phyloP scores from a whole-genome alignment of 2,888 invertebrate genomes.

The Griposia aprilina region DNA sequence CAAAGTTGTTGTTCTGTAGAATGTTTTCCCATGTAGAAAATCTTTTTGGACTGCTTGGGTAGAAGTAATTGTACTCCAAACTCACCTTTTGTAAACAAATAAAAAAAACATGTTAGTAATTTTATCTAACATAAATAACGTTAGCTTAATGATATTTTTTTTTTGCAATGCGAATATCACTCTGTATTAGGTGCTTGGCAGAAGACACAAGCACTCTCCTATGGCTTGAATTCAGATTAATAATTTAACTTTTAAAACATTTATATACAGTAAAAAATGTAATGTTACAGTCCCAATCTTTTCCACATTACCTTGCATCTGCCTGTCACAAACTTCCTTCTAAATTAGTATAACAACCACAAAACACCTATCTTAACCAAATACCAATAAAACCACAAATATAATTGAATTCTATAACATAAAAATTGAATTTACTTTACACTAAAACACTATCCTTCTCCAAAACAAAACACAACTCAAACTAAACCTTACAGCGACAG shows the following conservation, averaged over 20 bases:
- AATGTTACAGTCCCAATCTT: neutral
- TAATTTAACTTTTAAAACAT: neutral
- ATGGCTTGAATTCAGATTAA: neutral
- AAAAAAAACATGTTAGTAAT: neutral
- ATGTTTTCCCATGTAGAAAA: conserved; percentile 8
- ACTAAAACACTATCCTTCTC: neutral
- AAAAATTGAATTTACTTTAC: conserved; percentile 5
- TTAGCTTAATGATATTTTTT: too few relatives aligned
- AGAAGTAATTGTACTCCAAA: neutral
- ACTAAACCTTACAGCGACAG: conserved; percentile 35
- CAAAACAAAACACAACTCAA: conserved; percentile 6
- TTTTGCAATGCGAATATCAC: conserved; percentile 8
- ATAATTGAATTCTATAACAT: neutral
- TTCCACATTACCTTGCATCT: conserved; percentile 22
- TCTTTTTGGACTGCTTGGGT: neutral
- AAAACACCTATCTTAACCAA: neutral
- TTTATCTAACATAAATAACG: too few relatives aligned
- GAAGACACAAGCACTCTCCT: conserved; percentile 23
- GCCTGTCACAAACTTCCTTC: conserved; percentile 14
- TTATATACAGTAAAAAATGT: neutral
- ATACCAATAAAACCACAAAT: conserved; percentile 3
- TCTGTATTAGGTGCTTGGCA: neutral
- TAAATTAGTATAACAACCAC: conserved; percentile 34
- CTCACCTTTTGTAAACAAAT: neutral
- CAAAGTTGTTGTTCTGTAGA: conserved; percentile 29